Base-by-base conservation (phyloP, 2,113 vertebrate species). In the Rissa tridactyla region DNA sequence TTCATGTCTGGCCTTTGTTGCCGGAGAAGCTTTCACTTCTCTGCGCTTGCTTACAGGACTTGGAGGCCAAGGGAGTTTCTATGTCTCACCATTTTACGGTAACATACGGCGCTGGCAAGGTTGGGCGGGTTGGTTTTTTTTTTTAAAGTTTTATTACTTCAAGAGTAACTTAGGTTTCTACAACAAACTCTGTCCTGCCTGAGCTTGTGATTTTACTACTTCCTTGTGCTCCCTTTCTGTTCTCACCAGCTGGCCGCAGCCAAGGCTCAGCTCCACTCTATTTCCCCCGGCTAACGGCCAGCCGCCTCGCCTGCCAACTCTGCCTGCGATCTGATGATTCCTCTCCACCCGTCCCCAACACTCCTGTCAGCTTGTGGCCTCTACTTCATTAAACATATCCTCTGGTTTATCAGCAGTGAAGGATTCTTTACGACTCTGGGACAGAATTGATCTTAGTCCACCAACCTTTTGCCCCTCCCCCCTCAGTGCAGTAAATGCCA, bases 211-310 rank as follows among this genome's bases (percentile, higher is more conserved):
- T 94, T 95, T 96, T 87, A 88, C 58, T 88, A 5, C 71, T 91
- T 97, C 71, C 96, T 95, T 52, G 42, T 66, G 46, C 57, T 84
- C 58, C 68, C 30, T 88, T 60, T 96, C 96, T 91, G 51, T 68
- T 92, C 89, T 95, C 90, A 96, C 98, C 97, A 98, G 97, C 97
- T 98, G 97, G 96, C 94, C 91, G 29, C 85, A 90, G 93, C 46
- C 92, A 93, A 79, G 8, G 36, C 86, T 96, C 94, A 61, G 95
- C 96, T 95, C 38, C 47, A 90, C 81, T 95, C 93, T 97, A 51
- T 97, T 97, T 97, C 91, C 58, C 95, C 60, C n/a, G 30, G 94
- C 90, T 97, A 86, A 97, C 78, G 86, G 94, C 97, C 96, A 92
- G 70, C 82, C 34, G 30, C 93, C 88, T 88, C 21, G 71, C 90